Conservation (phyloP, 2,797 vertebrate genomes). For the Falco biarmicus region DNA sequence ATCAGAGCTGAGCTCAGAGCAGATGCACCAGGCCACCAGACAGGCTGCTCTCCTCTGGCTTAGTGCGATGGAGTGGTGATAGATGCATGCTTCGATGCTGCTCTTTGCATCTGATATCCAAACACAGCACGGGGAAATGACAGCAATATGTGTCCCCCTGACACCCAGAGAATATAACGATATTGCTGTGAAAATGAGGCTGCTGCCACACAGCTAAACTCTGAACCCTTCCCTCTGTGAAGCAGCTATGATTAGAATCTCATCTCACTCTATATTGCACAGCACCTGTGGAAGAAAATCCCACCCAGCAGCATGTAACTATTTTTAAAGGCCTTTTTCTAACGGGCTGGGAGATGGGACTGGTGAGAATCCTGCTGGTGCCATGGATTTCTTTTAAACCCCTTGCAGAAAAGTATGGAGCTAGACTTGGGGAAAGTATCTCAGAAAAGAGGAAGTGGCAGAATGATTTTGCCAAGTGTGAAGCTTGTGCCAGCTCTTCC, state of each 20-base stretch:
- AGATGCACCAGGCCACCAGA: background rate
- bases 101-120: background rate
- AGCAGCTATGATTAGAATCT: slow-evolving; percentile 67
- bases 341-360: background rate
- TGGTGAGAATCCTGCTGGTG: slow-evolving; percentile 20
- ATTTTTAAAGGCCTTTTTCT: slow-evolving; percentile 50
- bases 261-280: background rate
- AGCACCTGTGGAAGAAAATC: slow-evolving; percentile 59
- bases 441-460: background rate
- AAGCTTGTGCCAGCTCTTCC: background rate
- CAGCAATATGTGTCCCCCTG: slow-evolving; percentile 51
- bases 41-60: background rate
- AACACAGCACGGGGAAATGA: background rate
- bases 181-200: slow-evolving; percentile 62
- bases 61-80: background rate
- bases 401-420: background rate
- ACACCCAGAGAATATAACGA: slow-evolving; percentile 8
- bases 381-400: background rate
- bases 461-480: slow-evolving; percentile 19
- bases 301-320: slow-evolving; percentile 35
- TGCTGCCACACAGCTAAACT: background rate
- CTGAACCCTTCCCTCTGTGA: slow-evolving; percentile 46
- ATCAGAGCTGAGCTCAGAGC: background rate
- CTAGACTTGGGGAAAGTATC: background rate
- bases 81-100: background rate